Conservation (phyloP, 2,113 vertebrate species). For the Cathartes aura region DNA sequence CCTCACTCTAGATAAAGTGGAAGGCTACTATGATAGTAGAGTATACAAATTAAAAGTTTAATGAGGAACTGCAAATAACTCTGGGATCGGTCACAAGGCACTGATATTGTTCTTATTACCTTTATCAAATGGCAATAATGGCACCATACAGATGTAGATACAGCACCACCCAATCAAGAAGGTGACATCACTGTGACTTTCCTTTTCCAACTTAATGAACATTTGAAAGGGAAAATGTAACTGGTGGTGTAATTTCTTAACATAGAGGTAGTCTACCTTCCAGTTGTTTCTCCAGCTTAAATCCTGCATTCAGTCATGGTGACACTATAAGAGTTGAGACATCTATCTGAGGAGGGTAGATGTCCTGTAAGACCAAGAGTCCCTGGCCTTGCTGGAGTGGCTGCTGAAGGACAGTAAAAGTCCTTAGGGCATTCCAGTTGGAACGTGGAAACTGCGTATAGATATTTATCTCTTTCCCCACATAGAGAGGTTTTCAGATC, state of each 20-base stretch:
- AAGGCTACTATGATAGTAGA: not conserved
- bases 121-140: not conserved
- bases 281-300: not conserved
- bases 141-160: not conserved
- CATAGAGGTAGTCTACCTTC: not conserved
- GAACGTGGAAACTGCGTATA: not conserved
- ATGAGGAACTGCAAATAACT: not conserved
- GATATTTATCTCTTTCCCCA: not conserved
- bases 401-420: not conserved
- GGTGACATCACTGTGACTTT: not conserved
- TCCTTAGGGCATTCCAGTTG: not conserved
- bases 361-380: not conserved
- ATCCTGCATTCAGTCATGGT: not conserved
- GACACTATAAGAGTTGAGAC: not conserved
- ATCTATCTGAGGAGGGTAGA: not conserved
- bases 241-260: not conserved
- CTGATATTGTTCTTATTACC: not conserved
- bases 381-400: not conserved
- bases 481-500: not conserved
- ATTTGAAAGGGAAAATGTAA: not conserved
- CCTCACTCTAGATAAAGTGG: not conserved
- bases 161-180: not conserved
- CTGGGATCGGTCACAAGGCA: not conserved
- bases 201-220: not conserved
- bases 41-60: not conserved